Base-by-base conservation (phyloP, 2,113 vertebrate genomes). In the Oncorhynchus mykiss region DNA sequence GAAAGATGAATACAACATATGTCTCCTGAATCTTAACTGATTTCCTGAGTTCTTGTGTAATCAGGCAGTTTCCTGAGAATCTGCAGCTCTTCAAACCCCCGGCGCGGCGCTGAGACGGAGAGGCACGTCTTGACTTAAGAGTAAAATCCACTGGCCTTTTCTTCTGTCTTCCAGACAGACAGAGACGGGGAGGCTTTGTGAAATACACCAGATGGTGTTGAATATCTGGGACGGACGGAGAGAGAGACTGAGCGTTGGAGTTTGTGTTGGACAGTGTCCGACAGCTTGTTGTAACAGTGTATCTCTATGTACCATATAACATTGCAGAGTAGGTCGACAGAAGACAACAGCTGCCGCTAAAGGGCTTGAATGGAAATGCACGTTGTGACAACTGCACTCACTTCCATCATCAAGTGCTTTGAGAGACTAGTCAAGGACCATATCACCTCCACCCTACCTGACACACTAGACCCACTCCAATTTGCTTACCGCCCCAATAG, bases 1-100 rank as follows among this genome's bases (percentile, higher is more conserved):
- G 64, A 78, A 78, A 79, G 88, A 90, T 88, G 84, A 90, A 91
- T 82, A 91, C 84, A 84, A 85, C 90, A 90, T 82, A 88, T 90
- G 89, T 91, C 83, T 11, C 84, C 78, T 70, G 77, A 76, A 80
- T 85, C 71, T 75, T 48, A 80, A 76, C 67, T 82, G 85, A 86
- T 81, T 75, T 49, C 82, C 60, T 80, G 74, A 84, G 82, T 82
- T 81, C 81, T 88, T 80, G 71, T 80, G 78, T 91, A 88, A 90
- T 85, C 84, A 78, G 60, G 54, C 13, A 74, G 71, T 45, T 45
- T 45, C 39, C 39, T 45, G 39, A 45, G 39, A 45, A 45, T 45
- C 39, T 45, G 39, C 39, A 9, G 39, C 72, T 79, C 78, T 82
- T 87, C 83, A 45, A 86, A 73, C 78, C 80, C 67, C 64, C 67